Base-by-base conservation (phyloP, 2,888 invertebrate species). In the Xylota segnis region DNA sequence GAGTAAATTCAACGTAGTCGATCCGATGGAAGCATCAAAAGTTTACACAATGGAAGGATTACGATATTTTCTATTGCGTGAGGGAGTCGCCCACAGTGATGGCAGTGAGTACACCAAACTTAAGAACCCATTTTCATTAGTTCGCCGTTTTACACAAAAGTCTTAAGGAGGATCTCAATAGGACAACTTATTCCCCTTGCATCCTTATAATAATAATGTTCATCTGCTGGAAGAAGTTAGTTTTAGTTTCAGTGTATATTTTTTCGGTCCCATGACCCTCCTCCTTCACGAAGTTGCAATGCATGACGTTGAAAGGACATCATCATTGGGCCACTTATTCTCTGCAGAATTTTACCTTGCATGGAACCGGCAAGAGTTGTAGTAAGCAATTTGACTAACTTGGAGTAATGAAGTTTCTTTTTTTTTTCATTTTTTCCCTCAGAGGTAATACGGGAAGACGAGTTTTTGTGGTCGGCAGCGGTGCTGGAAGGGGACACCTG, bases 1-100 rank as follows among this genome's bases (percentile, higher is more conserved):
- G 93, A 98, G 98, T 0, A 93, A 95, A 88, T 96, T 96, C 81
- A 99, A 99, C 92, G 98, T 98, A 1, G 95, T 99, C 0, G 94
- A 95, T 89, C 99, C 99, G 0, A 91, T 95, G 37, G 92, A 93
- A 29, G 93, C 94, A 45, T 93, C 95, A 16, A 89, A 93, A 61
- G 91, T 92, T 59, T 96, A 95, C 89, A 94, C 96, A 0, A 90
- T 91, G 76, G 96, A 96, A 88, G 98, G 97, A 0, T 92, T 99
- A 27, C 93, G 99, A 65, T 99, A 98, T 92, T 96, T 98, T 91
- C 93, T 99, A 84, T 92, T 99, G 37, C 93, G 98, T 87, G 98
- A 98, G 92, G 98, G 97, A 4, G 97, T 98, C 0, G 95, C 97
- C 83, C 96, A 97, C 89, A 95, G 95, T 88, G 98, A 99, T 92